Percentiles rank a stretch among this genome's conserved stretches.
phyloP scores from a whole-genome alignment of 1,140 invertebrate genomes.

The Bemisia tabaci region DNA sequence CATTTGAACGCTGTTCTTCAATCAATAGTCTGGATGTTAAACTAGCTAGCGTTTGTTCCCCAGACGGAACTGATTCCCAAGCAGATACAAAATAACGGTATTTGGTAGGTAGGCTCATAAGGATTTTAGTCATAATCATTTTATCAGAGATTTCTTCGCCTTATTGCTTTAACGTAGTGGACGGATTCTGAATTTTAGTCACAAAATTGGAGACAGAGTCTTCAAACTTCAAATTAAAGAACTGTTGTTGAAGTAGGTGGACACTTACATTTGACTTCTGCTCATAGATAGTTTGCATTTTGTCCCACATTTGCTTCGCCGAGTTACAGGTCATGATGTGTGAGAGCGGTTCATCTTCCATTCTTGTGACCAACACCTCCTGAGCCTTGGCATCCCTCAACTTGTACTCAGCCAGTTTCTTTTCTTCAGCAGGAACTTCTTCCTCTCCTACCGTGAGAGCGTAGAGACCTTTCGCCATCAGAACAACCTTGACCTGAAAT shows the following conservation, averaged over 20 bases:
- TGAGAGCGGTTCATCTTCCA: not conserved
- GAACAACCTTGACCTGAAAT: not conserved
- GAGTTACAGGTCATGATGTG: not conserved
- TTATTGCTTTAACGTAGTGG: not conserved
- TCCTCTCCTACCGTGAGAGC: not conserved
- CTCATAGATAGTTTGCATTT: not conserved
- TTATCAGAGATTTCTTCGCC: not conserved
- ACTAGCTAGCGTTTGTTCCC: not conserved
- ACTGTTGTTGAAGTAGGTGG: not conserved
- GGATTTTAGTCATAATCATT: not conserved
- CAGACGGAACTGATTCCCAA: not conserved
- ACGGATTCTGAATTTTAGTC: not conserved
- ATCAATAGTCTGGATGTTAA: not conserved
- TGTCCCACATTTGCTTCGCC: not conserved
- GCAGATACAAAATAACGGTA: not conserved
- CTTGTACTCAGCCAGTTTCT: not conserved
- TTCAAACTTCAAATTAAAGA: not conserved
- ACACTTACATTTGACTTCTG: not conserved
- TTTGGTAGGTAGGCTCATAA: not conserved
- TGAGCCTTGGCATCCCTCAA: not conserved
- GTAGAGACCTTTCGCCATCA: not conserved
- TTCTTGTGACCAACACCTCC: not conserved
- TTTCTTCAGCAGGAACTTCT: not conserved
- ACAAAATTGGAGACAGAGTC: not conserved
- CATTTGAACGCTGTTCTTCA: too few relatives aligned